Base-by-base conservation (phyloP, 2,797 vertebrate species). In the Melanotaenia nigrans region DNA sequence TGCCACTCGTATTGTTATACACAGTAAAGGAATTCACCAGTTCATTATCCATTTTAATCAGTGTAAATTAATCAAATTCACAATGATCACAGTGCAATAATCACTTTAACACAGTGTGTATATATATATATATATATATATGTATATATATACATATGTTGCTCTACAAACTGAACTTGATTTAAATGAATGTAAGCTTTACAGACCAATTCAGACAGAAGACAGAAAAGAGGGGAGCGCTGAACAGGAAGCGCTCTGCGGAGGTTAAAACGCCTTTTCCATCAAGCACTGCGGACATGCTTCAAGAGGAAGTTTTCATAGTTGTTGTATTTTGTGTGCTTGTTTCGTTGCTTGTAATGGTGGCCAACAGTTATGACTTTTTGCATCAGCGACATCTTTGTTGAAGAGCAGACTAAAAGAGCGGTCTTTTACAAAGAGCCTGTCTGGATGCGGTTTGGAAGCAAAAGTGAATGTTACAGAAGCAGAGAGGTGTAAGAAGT, bases 1-100 rank as follows among this genome's bases (percentile, higher is more conserved):
- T 62, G 71, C 47, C 72, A 22, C 61, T 82, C 28, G 32, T 36
- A 65, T 76, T 64, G 69, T 86, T 61, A 78, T 25, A 49, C 73
- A 84, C 53, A 62, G 60, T 64, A 14, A 64, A 75, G 71, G 40
- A 61, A 51, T 71, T 80, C 67, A 79, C 35, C 40, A 69, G 42
- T 68, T 75, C 68, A 58, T 71, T 65, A 73, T 68, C 47, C n/a
- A 65, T 75, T 85, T 68, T 77, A 78, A 73, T 64, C 24, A 69
- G 62, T 78, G 51, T 56, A 57, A 63, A 82, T 58, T 62, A 69
- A 78, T 73, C 55, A 77, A 60, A 79, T 53, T 40, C 67, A 79
- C 85, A 67, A 73, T 78, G 75, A 79, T 79, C 71, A 33, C 83
- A 75, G 86, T 91, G 89, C 89, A 92, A 92, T 93, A 92, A 85